These are phyloP conservation scores for Heterotilapia buettikoferi DNA, from an alignment of 2,113 vertebrate genomes.

Conservation along the genomic window DNA sequence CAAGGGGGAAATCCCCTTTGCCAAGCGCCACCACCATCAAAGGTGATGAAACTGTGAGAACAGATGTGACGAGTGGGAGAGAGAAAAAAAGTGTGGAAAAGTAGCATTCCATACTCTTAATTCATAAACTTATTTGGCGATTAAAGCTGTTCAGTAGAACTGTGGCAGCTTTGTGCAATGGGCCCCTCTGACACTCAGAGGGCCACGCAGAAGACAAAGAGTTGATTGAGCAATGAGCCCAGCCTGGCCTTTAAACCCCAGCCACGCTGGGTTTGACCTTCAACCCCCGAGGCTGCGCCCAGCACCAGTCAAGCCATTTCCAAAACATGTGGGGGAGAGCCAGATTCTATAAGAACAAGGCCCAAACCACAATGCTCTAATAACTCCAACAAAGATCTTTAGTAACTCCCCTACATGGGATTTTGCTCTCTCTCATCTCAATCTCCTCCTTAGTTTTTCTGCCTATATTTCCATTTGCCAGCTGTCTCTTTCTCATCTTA, in stretches of 20 bases:
- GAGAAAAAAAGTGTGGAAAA: conserved; percentile 21
- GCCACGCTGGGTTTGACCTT: conserved; percentile 60
- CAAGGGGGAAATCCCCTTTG: conserved; percentile 24
- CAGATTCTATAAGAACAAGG: not conserved
- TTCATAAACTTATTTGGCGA: conserved; percentile 61
- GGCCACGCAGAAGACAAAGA: conserved; percentile 69
- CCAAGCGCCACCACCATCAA: conserved; percentile 8
- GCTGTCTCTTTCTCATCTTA: not conserved
- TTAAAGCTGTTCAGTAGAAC: conserved; percentile 63
- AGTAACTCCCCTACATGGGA: not conserved
- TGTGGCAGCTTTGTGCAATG: conserved; percentile 70
- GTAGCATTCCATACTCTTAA: conserved; percentile 62
- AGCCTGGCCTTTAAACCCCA: conserved; percentile 54
- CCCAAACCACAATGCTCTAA: not conserved
- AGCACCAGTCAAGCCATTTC: not conserved
- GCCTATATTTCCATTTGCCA: not conserved
- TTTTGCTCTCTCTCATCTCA: not conserved
- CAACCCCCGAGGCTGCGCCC: conserved; percentile 49
- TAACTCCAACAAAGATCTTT: not conserved
- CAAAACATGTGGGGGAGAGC: not conserved
- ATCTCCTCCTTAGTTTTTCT: not conserved
- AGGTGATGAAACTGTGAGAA: conserved; percentile 13
- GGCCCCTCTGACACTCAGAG: conserved; percentile 53
- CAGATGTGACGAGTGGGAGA: conserved; percentile 3
- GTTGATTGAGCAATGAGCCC: conserved; percentile 63